Evolutionary conservation across 2,888 invertebrate genomes (phyloP).

Genomic region (Peribatodes rhomboidaria): DNA sequence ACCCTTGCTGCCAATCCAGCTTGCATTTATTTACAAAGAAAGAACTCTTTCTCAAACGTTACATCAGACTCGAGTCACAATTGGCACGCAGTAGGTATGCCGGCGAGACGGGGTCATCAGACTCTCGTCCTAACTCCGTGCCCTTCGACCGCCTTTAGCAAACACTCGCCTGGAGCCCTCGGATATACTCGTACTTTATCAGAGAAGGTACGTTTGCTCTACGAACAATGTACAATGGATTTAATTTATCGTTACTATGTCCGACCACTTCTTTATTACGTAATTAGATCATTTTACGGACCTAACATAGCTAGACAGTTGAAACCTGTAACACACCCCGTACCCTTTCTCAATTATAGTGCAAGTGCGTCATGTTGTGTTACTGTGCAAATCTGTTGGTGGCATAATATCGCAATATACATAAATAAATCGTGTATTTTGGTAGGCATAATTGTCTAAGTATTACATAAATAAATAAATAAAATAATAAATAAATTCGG

Average conservation of each 20-base stretch:
- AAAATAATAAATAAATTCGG: too few species aligned
- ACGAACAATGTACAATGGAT: conserved; percentile 25
- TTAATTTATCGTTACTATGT: conserved; percentile 19
- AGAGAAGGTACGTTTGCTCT: conserved; percentile 22
- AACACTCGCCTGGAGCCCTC: conserved; percentile 41
- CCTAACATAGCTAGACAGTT: neutral
- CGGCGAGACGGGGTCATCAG: conserved; percentile 52
- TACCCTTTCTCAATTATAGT: too few species aligned
- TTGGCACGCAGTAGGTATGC: conserved; percentile 33
- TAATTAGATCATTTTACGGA: neutral
- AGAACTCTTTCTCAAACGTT: conserved; percentile 32
- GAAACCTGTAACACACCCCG: too few species aligned
- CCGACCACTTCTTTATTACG: neutral
- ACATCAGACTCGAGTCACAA: conserved; percentile 41
- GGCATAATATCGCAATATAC: too few species aligned
- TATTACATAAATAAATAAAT: too few species aligned
- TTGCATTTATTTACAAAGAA: conserved; percentile 25
- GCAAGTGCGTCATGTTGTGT: too few species aligned
- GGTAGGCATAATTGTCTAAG: too few species aligned
- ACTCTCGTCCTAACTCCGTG: conserved; percentile 55
- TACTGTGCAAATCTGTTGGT: too few species aligned
- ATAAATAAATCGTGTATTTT: too few species aligned
- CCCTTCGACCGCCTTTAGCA: conserved; percentile 57
- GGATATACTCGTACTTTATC: conserved; percentile 25
- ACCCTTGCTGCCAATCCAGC: conserved; percentile 16